phyloP scores from a whole-genome alignment of 2,113 vertebrate species.

The Pluvialis apricaria region DNA sequence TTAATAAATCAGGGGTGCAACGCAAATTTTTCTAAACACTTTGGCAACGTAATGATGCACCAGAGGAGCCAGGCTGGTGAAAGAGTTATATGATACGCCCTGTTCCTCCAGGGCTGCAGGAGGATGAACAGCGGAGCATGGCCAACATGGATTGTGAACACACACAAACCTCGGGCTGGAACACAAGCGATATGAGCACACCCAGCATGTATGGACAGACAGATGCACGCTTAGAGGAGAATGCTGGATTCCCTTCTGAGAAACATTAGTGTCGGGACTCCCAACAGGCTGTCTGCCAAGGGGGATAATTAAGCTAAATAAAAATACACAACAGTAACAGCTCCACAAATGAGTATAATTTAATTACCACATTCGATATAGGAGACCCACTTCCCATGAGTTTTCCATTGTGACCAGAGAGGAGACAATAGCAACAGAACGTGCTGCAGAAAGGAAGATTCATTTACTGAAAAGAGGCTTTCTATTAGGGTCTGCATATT shows the following conservation, averaged over 20 bases:
- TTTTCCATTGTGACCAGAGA: conserved; percentile 42
- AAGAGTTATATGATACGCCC: not conserved
- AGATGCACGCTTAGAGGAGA: conserved; percentile 24
- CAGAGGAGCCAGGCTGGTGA: not conserved
- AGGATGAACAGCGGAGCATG: not conserved
- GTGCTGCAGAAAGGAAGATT: conserved; percentile 27
- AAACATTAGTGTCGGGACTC: conserved; percentile 33
- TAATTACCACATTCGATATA: conserved; percentile 45
- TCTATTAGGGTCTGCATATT: conserved; percentile 40
- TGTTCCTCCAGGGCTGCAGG: not conserved
- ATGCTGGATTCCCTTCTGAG: conserved; percentile 45
- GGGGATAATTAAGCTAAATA: conserved; percentile 63
- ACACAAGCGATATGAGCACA: not conserved
- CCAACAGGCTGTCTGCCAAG: conserved; percentile 55
- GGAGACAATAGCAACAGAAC: conserved; percentile 18
- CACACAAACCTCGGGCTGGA: not conserved
- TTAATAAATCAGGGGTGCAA: not conserved
- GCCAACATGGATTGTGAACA: fast-evolving
- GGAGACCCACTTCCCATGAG: conserved; percentile 53
- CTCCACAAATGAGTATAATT: conserved; percentile 64
- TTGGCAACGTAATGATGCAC: fast-evolving
- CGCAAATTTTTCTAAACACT: not conserved
- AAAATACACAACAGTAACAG: conserved; percentile 53
- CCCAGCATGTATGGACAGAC: not conserved
- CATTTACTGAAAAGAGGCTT: not conserved